phyloP scores from a whole-genome alignment of 1,140 invertebrate genomes.

The Drosophila sp. region DNA sequence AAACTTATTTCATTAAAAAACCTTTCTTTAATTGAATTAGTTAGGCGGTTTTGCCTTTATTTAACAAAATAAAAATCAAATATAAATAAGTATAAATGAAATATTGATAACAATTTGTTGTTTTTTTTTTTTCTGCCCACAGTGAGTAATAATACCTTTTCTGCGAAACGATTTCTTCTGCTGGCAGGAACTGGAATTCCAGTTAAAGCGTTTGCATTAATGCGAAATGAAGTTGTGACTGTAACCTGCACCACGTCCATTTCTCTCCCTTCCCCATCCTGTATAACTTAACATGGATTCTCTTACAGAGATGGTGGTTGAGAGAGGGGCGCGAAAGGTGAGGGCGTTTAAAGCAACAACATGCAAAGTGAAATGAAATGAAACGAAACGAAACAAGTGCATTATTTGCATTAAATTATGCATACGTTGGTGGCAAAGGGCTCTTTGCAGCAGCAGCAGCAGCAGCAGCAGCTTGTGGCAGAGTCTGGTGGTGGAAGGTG shows the following conservation, averaged over 20 bases:
- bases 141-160: conserved; percentile 11
- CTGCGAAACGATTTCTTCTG: background rate
- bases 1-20: background rate
- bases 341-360: conserved; percentile 59
- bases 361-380: conserved; percentile 72
- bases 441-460: conserved; percentile 13
- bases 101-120: background rate
- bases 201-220: conserved; percentile 58
- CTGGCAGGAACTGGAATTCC: conserved; percentile 29
- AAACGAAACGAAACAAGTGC: conserved; percentile 80
- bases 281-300: background rate
- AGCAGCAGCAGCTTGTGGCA: conserved; percentile 16
- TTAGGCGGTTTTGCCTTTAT: background rate
- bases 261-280: background rate
- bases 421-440: conserved; percentile 43
- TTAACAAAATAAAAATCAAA: too few species aligned
- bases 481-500: conserved; percentile 1
- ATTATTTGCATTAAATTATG: conserved; percentile 82
- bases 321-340: background rate
- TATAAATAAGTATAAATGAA: background rate
- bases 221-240: conserved; percentile 74
- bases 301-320: background rate
- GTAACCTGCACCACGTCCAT: conserved; percentile 24
- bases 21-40: background rate
- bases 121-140: background rate